Conservation (phyloP, 2,888 invertebrate genomes). For the Autographa gamma region DNA sequence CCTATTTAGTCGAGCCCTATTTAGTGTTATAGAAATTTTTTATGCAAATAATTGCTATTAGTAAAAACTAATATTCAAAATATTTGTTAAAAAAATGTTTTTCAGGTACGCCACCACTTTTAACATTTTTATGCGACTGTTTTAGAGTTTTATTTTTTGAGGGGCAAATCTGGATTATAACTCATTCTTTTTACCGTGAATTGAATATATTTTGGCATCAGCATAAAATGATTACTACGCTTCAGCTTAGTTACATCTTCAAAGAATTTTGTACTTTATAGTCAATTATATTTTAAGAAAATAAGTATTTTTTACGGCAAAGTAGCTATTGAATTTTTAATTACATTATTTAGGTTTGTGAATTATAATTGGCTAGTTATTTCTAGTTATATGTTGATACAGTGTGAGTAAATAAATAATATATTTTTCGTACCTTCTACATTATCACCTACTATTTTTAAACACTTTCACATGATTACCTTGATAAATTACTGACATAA, state of each 20-base stretch:
- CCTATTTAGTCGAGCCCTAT: no score
- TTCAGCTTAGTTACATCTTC: not conserved
- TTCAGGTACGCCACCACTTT: no score
- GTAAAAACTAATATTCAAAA: no score
- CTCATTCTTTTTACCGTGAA: no score
- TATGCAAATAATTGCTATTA: no score
- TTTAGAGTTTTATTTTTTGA: no score
- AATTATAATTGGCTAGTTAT: not conserved
- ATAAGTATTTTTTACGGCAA: not conserved
- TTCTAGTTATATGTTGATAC: not conserved
- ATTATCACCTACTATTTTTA: not conserved
- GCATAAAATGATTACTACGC: not conserved
- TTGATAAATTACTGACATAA: slow-evolving; percentile 12
- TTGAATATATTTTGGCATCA: not conserved
- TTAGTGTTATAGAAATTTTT: no score
- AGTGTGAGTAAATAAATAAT: not conserved
- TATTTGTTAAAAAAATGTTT: no score
- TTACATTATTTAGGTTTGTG: not conserved
- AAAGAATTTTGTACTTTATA: no score
- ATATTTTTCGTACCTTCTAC: not conserved
- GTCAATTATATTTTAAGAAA: no score
- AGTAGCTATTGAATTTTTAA: not conserved
- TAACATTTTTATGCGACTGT: no score
- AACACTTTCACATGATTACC: not conserved
- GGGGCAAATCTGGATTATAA: no score